These are phyloP conservation scores for Calvadosia cruxmelitensis DNA, from an alignment of 30 jellyfish, hydroid and myxozoan genomes.

Conservation along the genomic window DNA sequence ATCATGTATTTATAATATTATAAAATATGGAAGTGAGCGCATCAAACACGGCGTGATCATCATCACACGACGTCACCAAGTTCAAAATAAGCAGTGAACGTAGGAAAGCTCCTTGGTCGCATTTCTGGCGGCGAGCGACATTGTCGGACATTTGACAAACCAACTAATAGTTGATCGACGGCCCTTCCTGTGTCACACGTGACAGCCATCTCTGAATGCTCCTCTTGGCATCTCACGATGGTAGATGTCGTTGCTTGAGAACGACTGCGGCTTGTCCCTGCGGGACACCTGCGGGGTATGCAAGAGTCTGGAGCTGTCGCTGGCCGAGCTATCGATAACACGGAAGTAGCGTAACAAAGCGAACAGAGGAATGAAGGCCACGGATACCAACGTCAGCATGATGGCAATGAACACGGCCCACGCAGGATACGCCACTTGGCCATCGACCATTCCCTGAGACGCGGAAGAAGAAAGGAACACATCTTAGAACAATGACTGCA, in stretches of 20 bases:
- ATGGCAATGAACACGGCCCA: constrained; percentile 88
- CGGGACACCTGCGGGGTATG: not conserved
- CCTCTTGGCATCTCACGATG: not conserved
- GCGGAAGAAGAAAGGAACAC: not conserved
- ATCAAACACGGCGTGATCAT: too few species aligned
- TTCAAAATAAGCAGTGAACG: too few species aligned
- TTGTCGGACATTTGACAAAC: too few species aligned
- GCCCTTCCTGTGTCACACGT: not conserved
- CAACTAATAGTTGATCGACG: too few species aligned
- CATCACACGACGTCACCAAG: too few species aligned
- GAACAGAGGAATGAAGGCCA: constrained; percentile 63
- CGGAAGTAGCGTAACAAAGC: constrained; percentile 64
- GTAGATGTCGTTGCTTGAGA: not conserved
- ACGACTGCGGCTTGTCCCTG: not conserved
- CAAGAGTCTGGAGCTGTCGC: not conserved
- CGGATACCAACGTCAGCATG: constrained; percentile 47
- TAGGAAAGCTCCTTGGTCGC: too few species aligned
- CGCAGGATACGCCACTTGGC: constrained; percentile 51
- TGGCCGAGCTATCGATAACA: not conserved
- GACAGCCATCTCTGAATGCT: not conserved
- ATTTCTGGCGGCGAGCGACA: too few species aligned
- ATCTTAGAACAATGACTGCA: not conserved
- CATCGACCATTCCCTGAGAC: constrained; percentile 43
- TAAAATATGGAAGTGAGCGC: too few species aligned
- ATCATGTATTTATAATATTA: too few species aligned